Base-by-base conservation (phyloP, 2,888 invertebrate species). In the Acholoe squamosa region DNA sequence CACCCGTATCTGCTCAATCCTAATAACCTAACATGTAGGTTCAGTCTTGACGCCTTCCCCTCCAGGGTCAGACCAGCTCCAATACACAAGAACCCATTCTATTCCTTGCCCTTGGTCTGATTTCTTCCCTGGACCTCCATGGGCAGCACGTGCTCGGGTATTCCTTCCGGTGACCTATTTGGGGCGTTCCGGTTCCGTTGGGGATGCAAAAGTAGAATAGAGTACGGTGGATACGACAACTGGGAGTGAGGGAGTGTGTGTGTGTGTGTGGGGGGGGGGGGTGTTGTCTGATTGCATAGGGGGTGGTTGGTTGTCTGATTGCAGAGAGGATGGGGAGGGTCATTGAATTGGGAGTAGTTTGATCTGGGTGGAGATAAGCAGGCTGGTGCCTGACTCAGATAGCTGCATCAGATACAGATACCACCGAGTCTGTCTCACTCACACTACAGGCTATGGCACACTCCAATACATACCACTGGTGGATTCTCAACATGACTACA, bases 261-360 rank as follows among this genome's bases (percentile, higher is more conserved):
- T 25, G 76, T 10, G 54, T 54, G n/a, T 61, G 19, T 61, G 61
- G 61, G 14, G 61, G 22, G 22, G n/a, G 61, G 43, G n/a, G n/a
- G n/a, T n/a, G n/a, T n/a, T 19, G 61, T 61, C 61, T 61, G 61
- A 61, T 61, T 61, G 61, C 61, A 61, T 61, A 61, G 61, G 84
- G 84, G 43, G 43, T 51, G 77, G 77, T 25, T 14, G 71, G 3
- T 71, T 71, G 71, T 71, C 71, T 71, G 71, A 71, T 71, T 71
- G 71, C 28, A 34, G 51, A 34, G 43, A 43, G 43, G 34, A 84
- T 19, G 84, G 84, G 28, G 43, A 43, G 33, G 84, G 84, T 84
- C 84, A 51, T 33, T 84, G 84, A 84, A 84, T 84, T 25, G 43
- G 43, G 84, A 84, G 28, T 34, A 51, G 84, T 84, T 84, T 84